Percentiles rank a stretch among this genome's conserved stretches.
Evolutionary conservation across 2,888 invertebrate genomes (phyloP).

Genomic region (Stenodera caucasica): DNA sequence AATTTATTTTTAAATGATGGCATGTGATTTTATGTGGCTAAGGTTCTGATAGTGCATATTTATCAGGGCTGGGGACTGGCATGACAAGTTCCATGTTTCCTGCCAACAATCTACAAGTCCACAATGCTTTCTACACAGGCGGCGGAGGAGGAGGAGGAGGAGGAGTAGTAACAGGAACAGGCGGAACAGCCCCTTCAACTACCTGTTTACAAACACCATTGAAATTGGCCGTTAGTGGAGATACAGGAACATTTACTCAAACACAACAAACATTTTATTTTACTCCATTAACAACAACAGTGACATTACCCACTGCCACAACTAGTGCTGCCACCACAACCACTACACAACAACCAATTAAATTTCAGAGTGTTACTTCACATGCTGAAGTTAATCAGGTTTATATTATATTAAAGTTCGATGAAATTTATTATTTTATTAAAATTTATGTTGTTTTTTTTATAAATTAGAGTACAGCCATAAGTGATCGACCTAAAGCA

Average conservation of each 20-base stretch:
- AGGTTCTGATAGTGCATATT: conserved; percentile 37
- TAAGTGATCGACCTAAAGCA: conserved; percentile 82
- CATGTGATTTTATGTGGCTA: conserved; percentile 26
- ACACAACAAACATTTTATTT: conserved; percentile 58
- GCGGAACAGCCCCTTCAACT: conserved; percentile 20
- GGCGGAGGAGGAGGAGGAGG: background rate
- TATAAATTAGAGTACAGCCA: conserved; percentile 66
- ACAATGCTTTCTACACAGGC: conserved; percentile 55
- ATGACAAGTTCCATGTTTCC: conserved; percentile 55
- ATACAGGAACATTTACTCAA: conserved; percentile 38
- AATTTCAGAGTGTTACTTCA: conserved; percentile 56
- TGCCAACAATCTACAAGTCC: conserved; percentile 53
- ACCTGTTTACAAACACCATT: conserved; percentile 46
- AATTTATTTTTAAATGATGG: background rate
- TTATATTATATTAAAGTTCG: too few species aligned
- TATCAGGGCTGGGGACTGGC: conserved; percentile 54
- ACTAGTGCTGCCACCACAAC: conserved; percentile 32
- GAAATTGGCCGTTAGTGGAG: conserved; percentile 44
- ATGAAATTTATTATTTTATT: conserved; percentile 5
- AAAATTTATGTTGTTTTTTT: conserved; percentile 6
- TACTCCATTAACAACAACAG: conserved; percentile 58
- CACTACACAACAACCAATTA: conserved; percentile 44
- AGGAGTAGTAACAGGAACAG: conserved; percentile 8
- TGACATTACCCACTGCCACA: conserved; percentile 51
- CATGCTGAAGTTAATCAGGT: conserved; percentile 62